Percentiles rank a stretch among this genome's conserved stretches.
Evolutionary conservation across 2,888 invertebrate species (phyloP).

Genomic region (Crematogaster levior): DNA sequence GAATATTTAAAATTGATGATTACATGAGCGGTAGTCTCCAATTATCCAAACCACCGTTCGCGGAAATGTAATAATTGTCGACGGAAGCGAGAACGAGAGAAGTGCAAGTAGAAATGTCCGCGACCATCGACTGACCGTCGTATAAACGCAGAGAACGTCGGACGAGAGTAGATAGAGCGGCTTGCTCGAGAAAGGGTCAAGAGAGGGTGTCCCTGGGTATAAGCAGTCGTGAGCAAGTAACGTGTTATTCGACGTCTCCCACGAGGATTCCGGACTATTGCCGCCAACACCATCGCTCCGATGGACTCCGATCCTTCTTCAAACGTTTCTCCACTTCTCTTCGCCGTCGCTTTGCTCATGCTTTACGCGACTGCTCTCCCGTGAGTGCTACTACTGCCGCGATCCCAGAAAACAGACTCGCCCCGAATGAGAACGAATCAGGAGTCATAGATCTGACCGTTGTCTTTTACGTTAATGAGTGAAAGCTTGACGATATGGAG

Average conservation of each 20-base stretch:
- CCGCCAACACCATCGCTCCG: conserved; percentile 69
- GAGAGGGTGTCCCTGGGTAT: conserved; percentile 66
- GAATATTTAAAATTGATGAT: not conserved
- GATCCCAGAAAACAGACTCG: conserved; percentile 73
- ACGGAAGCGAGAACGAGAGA: conserved; percentile 56
- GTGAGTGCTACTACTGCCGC: conserved; percentile 73
- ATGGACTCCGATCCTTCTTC: conserved; percentile 71
- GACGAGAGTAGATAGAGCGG: conserved; percentile 28
- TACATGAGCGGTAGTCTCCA: conserved; percentile 3
- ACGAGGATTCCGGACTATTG: conserved; percentile 74
- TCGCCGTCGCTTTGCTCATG: conserved; percentile 21
- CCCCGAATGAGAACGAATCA: conserved; percentile 54
- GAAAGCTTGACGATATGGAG: conserved; percentile 11
- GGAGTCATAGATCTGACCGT: conserved; percentile 18
- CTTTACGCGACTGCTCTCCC: conserved; percentile 70
- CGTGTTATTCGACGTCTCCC: conserved; percentile 78
- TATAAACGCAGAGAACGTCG: conserved; percentile 58
- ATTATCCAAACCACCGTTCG: conserved; percentile 59
- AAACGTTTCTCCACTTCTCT: conserved; percentile 64
- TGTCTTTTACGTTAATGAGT: conserved; percentile 34
- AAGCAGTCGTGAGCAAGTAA: conserved; percentile 79
- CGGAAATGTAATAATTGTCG: conserved; percentile 68
- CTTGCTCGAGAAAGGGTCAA: conserved; percentile 53
- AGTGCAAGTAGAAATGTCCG: conserved; percentile 26
- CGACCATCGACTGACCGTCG: conserved; percentile 60